Evolutionary conservation across 2,888 invertebrate genomes (phyloP).

Genomic region (Phanerotoma sp.): DNA sequence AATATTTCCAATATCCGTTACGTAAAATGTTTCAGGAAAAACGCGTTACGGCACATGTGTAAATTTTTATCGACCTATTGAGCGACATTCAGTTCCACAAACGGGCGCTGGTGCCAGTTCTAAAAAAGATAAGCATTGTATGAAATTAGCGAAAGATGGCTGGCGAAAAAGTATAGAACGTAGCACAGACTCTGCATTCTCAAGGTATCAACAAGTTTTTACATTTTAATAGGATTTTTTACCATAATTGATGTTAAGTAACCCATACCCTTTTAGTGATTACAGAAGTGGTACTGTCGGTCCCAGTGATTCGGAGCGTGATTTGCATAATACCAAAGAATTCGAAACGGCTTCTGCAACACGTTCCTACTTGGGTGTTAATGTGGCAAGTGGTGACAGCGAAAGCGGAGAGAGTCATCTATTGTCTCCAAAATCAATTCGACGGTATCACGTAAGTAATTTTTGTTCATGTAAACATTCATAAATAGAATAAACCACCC

Average conservation of each 20-base stretch:
- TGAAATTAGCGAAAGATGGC: constrained; percentile 76
- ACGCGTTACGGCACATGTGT: constrained; percentile 96
- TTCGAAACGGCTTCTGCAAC: constrained; percentile 62
- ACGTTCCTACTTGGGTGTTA: constrained; percentile 63
- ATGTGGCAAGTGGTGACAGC: constrained; percentile 72
- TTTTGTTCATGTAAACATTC: not conserved
- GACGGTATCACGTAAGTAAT: constrained; percentile 70
- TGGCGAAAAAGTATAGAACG: constrained; percentile 92
- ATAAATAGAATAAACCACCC: no score
- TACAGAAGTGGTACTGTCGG: constrained; percentile 89
- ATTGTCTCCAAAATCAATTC: constrained; percentile 80
- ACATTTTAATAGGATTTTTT: constrained; percentile 40
- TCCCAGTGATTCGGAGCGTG: constrained; percentile 87
- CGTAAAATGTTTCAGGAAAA: constrained; percentile 67
- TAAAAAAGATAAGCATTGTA: constrained; percentile 59
- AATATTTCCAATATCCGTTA: no score
- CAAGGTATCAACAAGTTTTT: constrained; percentile 66
- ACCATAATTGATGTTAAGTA: constrained; percentile 3
- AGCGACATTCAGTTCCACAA: constrained; percentile 61
- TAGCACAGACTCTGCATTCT: constrained; percentile 90
- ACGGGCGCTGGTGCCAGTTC: constrained; percentile 49
- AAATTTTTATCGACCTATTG: constrained; percentile 95
- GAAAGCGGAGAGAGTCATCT: constrained; percentile 88
- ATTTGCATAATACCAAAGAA: constrained; percentile 74
- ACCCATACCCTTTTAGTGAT: constrained; percentile 83